Evolutionary conservation across 1,140 invertebrate species (phyloP).

Genomic region (Drosophila pandora): DNA sequence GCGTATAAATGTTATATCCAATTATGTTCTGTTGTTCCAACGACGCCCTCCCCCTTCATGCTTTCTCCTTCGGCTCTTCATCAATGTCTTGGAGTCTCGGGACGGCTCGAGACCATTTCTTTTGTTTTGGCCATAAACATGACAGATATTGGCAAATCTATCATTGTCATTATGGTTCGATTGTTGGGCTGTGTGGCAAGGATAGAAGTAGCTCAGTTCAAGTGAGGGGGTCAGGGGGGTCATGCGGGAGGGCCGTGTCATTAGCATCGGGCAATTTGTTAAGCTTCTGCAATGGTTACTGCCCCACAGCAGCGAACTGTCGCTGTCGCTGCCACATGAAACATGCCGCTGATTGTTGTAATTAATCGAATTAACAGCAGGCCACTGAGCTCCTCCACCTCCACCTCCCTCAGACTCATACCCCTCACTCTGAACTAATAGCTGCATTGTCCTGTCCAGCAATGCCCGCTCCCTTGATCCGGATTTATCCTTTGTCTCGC

Average conservation of each 20-base stretch:
- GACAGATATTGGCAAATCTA: slow-evolving; percentile 84
- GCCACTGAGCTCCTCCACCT: slow-evolving; percentile 34
- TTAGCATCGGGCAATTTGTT: slow-evolving; percentile 77
- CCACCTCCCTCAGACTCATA: not conserved
- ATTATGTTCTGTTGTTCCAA: slow-evolving; percentile 60
- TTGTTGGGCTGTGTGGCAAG: slow-evolving; percentile 45
- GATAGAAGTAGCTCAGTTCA: not conserved
- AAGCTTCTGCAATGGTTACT: slow-evolving; percentile 45
- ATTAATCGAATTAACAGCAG: slow-evolving; percentile 84
- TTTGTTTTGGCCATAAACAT: slow-evolving; percentile 78
- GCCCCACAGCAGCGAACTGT: slow-evolving; percentile 32
- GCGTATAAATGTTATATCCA: slow-evolving; percentile 82
- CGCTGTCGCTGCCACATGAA: slow-evolving; percentile 68
- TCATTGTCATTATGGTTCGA: slow-evolving; percentile 84
- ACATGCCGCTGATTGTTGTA: slow-evolving; percentile 83
- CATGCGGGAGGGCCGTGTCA: slow-evolving; percentile 31
- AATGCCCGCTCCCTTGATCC: not conserved
- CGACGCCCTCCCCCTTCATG: not conserved
- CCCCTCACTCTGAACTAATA: not conserved
- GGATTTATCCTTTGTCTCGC: slow-evolving; percentile 57
- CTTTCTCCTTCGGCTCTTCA: slow-evolving; percentile 8
- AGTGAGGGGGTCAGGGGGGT: not conserved
- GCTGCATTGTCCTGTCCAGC: slow-evolving; percentile 33
- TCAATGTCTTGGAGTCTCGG: not conserved
- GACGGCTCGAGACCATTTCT: slow-evolving; percentile 6